Evolutionary conservation across 2,888 invertebrate genomes (phyloP).

Genomic region (Drosophila quasianomalipes): DNA sequence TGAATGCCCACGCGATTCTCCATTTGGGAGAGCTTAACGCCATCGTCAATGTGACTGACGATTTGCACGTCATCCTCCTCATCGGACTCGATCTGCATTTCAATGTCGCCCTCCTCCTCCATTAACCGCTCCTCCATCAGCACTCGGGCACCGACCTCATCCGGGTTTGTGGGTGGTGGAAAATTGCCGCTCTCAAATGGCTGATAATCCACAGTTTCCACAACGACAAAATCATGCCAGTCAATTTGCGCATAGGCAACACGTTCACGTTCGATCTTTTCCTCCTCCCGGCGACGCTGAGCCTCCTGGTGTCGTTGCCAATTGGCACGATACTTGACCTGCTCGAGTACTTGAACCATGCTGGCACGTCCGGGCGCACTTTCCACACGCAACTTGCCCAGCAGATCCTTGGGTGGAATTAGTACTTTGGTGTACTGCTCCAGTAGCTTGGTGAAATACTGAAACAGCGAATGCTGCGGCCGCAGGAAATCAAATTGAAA

Average conservation of each 20-base stretch:
- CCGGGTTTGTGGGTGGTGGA: constrained; percentile 98
- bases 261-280: constrained; percentile 97
- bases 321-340: constrained; percentile 96
- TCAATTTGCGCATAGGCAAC: constrained; percentile 98
- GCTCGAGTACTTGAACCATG: constrained; percentile 90
- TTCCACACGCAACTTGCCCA: constrained; percentile 92
- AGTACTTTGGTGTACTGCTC: constrained; percentile 99
- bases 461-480: constrained; percentile 99
- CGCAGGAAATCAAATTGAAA: constrained; percentile 99
- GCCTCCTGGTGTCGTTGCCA: constrained; percentile 98
- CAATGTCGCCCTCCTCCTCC: constrained; percentile 92
- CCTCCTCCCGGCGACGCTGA: constrained; percentile 96
- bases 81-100: constrained; percentile 96
- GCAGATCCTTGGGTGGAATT: constrained; percentile 97
- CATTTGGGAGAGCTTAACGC: constrained; percentile 88
- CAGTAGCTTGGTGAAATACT: constrained; percentile 98
- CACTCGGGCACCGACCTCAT: constrained; percentile 97
- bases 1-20: constrained; percentile 87
- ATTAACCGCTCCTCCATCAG: constrained; percentile 94
- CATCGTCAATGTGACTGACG: constrained; percentile 63
- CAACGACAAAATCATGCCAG: constrained; percentile 99
- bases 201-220: constrained; percentile 99
- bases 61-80: constrained; percentile 87
- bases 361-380: constrained; percentile 87
- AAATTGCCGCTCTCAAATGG: constrained; percentile 98